A percentile compares a stretch with the other conserved stretches of the same genome.
phyloP scores from a whole-genome alignment of 2,113 vertebrate genomes.

The Varanus salvator region DNA sequence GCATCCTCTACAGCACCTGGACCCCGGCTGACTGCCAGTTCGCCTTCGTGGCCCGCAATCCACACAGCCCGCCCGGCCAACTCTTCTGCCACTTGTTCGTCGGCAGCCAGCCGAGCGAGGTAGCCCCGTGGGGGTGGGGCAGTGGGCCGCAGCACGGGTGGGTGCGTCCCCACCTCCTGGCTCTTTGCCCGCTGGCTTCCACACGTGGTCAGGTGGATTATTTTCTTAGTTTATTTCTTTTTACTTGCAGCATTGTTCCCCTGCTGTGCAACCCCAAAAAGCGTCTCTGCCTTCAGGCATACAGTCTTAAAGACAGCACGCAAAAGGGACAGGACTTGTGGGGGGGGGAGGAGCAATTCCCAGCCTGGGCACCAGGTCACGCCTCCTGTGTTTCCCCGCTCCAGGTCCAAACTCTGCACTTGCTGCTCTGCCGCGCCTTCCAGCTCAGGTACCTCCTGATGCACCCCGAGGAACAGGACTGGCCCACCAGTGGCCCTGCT shows the following conservation, averaged over 20 bases:
- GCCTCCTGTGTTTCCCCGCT: too few species aligned
- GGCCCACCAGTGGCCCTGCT: conserved; percentile 23
- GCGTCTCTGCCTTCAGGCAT: too few species aligned
- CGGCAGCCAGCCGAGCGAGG: conserved; percentile 82
- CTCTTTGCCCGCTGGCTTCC: too few species aligned
- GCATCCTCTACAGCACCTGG: conserved; percentile 89
- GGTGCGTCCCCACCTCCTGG: not conserved
- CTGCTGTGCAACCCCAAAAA: too few species aligned
- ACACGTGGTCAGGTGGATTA: too few species aligned
- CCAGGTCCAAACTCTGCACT: conserved; percentile 90
- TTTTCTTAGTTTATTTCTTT: too few species aligned
- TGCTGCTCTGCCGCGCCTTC: conserved; percentile 94
- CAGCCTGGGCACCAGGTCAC: too few species aligned
- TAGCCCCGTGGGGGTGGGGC: conserved; percentile 17
- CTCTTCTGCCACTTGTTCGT: conserved; percentile 95
- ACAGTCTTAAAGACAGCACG: too few species aligned
- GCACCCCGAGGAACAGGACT: conserved; percentile 85
- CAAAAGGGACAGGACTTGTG: too few species aligned
- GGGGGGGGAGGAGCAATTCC: not conserved
- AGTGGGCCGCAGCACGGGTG: too few species aligned
- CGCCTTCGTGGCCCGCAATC: conserved; percentile 92
- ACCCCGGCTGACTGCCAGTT: conserved; percentile 83
- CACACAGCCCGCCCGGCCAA: conserved; percentile 73
- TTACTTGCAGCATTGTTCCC: too few species aligned
- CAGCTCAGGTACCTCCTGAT: conserved; percentile 87